Percentiles rank a stretch among this genome's conserved stretches.
Conservation (phyloP, 2,113 vertebrate genomes). For the Myanophis thanlyinensis region DNA sequence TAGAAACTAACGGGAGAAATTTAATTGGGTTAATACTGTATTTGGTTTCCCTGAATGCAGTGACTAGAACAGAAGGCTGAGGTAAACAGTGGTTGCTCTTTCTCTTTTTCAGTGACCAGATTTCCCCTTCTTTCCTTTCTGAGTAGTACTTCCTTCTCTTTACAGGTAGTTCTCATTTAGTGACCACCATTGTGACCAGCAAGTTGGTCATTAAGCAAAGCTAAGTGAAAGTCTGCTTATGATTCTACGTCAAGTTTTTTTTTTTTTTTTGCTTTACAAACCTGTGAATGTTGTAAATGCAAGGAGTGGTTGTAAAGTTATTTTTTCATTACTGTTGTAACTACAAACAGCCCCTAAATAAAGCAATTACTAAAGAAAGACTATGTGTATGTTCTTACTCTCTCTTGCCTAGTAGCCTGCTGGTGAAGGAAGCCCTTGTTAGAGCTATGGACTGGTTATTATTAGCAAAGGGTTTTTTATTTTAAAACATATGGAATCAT, state of each 20-base stretch:
- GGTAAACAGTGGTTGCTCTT: background rate
- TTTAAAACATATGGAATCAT: background rate
- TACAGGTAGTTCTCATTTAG: background rate
- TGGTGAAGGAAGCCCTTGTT: background rate
- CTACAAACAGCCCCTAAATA: background rate
- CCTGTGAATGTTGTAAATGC: background rate
- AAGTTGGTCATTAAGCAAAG: background rate
- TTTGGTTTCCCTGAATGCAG: background rate
- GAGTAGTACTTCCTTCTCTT: background rate
- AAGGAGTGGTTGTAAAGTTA: background rate
- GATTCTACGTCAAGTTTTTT: background rate
- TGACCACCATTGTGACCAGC: background rate
- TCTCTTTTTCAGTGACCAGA: background rate
- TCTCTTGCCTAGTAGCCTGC: background rate
- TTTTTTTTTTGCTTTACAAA: background rate
- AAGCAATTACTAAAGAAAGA: background rate
- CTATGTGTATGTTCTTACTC: background rate
- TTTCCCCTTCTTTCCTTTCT: background rate
- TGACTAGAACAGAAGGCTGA: background rate
- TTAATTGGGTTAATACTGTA: background rate
- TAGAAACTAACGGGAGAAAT: background rate
- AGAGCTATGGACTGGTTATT: too few relatives aligned
- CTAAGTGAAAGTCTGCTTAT: background rate
- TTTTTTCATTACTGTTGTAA: background rate
- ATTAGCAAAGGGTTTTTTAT: background rate